Base-by-base conservation (phyloP, 2,113 vertebrate species). In the Peromyscus californicus region DNA sequence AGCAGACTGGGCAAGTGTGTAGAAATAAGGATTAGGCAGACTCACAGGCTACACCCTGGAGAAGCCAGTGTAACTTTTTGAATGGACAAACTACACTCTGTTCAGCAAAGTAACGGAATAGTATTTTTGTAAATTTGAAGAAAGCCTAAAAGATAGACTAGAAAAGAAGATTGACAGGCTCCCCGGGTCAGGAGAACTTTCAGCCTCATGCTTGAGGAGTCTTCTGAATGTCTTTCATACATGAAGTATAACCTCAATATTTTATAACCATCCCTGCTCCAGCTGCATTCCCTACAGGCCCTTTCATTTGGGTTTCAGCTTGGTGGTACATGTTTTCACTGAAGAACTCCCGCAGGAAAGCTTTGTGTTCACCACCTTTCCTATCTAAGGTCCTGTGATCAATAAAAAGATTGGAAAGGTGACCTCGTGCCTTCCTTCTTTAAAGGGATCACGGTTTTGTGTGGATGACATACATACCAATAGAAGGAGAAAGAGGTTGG, bases 51-150 rank as follows among this genome's bases (percentile, higher is more conserved):
- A 78, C 29, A 16, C 11, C 6, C 26, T 48, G 13, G 75, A 78
- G 33, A 48, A 51, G 29, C 76, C 75, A 57, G 48, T 51, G 42
- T 19, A 29, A 2, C 8, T 75, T 42, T 87, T 80, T 45, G 51
- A 54, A 89, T 80, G 5, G 51, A 39, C 90, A n/a, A 92, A 85
- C 51, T 57, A 74, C 96, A 95, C 93, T 96, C 70, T 67, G 33
- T 61, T 86, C 45, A 89, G 61, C 61, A 61, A 92, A 95, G 70
- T 59, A 90, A 96, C 2, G 75, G 67, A 80, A 82, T 24, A 1
- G 15, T 51, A 45, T 76, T 65, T 93, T 92, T 86, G 82, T 83
- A 24, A 72, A 39, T 65, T 78, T 90, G 57, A 80, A 72, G 72
- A 39, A 90, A 9, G 15, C 31, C 24, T 90, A 82, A 95, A 63